Conservation (phyloP, 2,888 invertebrate species). For the Oligia latruncula region DNA sequence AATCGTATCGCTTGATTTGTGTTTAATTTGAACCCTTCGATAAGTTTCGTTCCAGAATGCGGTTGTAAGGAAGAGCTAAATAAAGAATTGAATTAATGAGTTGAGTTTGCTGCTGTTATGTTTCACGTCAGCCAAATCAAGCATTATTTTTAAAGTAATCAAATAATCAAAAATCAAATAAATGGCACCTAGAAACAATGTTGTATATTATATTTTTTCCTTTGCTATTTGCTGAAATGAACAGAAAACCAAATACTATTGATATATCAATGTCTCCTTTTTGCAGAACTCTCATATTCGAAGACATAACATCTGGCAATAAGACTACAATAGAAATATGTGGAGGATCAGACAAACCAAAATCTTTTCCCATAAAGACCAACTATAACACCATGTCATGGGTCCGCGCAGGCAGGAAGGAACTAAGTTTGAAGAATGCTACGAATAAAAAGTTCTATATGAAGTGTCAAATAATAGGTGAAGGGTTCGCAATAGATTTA, state of each 20-base stretch:
- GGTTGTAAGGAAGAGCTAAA: neutral
- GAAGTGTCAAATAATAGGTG: conserved; percentile 81
- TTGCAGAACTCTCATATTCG: conserved; percentile 80
- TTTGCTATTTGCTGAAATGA: too few species aligned
- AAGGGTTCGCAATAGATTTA: conserved; percentile 83
- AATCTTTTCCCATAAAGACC: conserved; percentile 83
- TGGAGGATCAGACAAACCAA: conserved; percentile 78
- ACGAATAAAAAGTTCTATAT: conserved; percentile 80
- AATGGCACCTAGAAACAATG: too few species aligned
- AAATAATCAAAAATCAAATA: too few species aligned
- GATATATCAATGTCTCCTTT: neutral
- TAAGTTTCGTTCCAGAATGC: too few species aligned
- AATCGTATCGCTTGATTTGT: too few species aligned
- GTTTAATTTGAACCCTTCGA: too few species aligned
- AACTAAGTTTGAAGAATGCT: conserved; percentile 83
- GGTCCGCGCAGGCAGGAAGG: conserved; percentile 82
- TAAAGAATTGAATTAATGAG: neutral
- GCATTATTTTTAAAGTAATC: neutral
- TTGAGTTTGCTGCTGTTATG: neutral
- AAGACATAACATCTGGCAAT: conserved; percentile 76
- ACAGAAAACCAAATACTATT: too few species aligned
- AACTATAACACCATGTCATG: conserved; percentile 80
- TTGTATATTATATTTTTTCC: too few species aligned
- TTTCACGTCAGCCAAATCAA: neutral
- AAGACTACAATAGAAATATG: conserved; percentile 75